These are phyloP conservation scores for Mantis religiosa DNA, from an alignment of 2,888 invertebrate genomes.

Conservation along the genomic window DNA sequence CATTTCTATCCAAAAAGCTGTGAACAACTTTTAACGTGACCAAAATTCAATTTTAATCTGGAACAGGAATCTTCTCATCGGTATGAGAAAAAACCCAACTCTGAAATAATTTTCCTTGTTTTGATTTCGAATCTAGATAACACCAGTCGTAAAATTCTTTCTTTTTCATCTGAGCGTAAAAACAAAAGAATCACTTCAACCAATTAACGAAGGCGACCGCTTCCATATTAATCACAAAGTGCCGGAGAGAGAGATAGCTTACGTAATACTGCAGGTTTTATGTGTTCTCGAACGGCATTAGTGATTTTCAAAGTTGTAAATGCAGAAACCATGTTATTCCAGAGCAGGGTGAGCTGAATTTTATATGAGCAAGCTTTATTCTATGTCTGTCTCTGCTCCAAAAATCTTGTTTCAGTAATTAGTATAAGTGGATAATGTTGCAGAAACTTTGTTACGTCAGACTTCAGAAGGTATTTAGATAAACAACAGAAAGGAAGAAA, in stretches of 20 bases:
- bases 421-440: not conserved
- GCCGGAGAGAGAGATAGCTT: not conserved
- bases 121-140: not conserved
- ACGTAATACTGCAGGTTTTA: not conserved
- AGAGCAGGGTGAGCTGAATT: not conserved
- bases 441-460: not conserved
- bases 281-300: not conserved
- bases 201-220: not conserved
- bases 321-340: not conserved
- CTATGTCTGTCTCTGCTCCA: not conserved
- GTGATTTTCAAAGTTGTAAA: not conserved
- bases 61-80: not conserved
- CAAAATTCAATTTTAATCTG: not conserved
- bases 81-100: not conserved
- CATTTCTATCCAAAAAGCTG: not conserved
- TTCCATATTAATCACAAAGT: not conserved
- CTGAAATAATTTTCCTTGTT: not conserved
- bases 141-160: not conserved
- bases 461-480: not conserved
- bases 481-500: not conserved
- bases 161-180: not conserved
- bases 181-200: not conserved
- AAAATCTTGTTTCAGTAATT: not conserved
- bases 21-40: not conserved
- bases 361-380: not conserved